These are phyloP conservation scores for Diarsia rubi DNA, from an alignment of 2,888 invertebrate species.

Conservation along the genomic window DNA sequence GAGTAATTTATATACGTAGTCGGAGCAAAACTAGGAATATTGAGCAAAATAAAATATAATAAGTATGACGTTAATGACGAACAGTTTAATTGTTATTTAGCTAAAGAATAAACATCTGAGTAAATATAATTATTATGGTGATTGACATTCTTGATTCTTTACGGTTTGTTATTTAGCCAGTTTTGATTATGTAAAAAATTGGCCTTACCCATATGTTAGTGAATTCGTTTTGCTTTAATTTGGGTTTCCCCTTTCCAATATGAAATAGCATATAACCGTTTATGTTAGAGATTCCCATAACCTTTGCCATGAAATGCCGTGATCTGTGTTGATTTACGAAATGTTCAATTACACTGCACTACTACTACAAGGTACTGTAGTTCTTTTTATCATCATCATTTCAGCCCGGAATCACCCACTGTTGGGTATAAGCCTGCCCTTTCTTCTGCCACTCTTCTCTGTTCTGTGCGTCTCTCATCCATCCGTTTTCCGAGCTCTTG, in stretches of 20 bases:
- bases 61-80: constrained; percentile 28
- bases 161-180: neutral
- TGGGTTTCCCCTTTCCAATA: neutral
- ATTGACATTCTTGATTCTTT: constrained; percentile 22
- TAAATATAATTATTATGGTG: constrained; percentile 23
- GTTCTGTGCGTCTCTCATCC: too few relatives aligned
- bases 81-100: constrained; percentile 20
- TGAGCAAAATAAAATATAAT: constrained; percentile 7
- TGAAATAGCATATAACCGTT: neutral
- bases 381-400: too few relatives aligned
- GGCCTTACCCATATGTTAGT: neutral
- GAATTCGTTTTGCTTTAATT: constrained; percentile 3
- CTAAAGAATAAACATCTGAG: neutral
- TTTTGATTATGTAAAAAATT: neutral
- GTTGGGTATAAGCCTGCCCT: too few relatives aligned
- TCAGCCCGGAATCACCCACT: too few relatives aligned
- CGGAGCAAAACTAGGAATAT: constrained; percentile 30
- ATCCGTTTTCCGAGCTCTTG: too few relatives aligned
- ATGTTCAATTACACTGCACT: neutral
- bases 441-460: too few relatives aligned
- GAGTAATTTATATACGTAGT: constrained; percentile 44
- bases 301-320: neutral
- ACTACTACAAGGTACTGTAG: too few relatives aligned
- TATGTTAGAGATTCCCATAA: neutral
- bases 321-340: neutral